phyloP scores from a whole-genome alignment of 53 echinoderm and acorn worm species.

The Temnopleurus reevesii region DNA sequence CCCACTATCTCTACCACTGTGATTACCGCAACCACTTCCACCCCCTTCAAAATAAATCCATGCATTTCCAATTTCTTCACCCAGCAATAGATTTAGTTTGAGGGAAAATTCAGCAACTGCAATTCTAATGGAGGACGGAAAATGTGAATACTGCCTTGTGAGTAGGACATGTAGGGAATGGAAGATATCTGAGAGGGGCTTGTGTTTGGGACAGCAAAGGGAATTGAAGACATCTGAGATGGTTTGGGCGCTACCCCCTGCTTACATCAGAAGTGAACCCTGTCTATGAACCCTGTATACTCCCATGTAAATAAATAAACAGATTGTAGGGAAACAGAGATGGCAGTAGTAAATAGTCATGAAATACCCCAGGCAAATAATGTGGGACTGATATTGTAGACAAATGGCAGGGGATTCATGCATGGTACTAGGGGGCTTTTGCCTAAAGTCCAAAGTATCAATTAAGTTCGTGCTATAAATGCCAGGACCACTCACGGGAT shows the following conservation, averaged over 20 bases:
- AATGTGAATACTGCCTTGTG: background rate
- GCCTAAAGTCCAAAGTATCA: too few relatives aligned
- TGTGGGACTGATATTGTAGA: background rate
- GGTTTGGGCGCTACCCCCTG: constrained; percentile 30
- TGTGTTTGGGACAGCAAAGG: background rate
- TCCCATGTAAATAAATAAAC: constrained; percentile 56
- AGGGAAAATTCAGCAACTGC: too few relatives aligned
- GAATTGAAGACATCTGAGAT: constrained; percentile 10
- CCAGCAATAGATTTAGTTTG: too few relatives aligned
- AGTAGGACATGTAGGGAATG: background rate
- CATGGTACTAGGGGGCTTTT: too few relatives aligned
- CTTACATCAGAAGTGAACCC: constrained; percentile 33
- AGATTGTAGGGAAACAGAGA: constrained; percentile 49
- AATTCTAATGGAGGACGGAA: too few relatives aligned
- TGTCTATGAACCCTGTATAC: constrained; percentile 35
- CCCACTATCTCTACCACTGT: background rate
- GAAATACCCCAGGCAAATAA: constrained; percentile 43
- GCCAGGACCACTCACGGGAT: background rate
- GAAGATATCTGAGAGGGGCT: too few relatives aligned
- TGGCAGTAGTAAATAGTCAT: constrained; percentile 48
- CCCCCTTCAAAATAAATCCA: too few relatives aligned
- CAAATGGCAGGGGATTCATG: too few relatives aligned
- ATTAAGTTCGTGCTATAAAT: too few relatives aligned
- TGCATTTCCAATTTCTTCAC: background rate
- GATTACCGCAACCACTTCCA: background rate